Base-by-base conservation (phyloP, 2,797 vertebrate species). In the Spinibarbus caldwelli region DNA sequence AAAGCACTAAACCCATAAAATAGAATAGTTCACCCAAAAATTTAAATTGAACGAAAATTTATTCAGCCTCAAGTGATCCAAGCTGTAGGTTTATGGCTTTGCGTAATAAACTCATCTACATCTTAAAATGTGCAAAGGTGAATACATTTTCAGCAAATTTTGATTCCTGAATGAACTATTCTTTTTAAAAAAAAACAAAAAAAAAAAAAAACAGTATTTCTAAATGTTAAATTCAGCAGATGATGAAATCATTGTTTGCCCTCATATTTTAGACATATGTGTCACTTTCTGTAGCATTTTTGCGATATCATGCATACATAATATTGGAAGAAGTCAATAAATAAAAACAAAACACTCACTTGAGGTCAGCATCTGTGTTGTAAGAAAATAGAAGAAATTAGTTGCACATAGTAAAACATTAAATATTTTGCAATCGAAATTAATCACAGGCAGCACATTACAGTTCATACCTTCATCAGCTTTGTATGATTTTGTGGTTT, bases 281-380 rank as follows among this genome's bases (percentile, higher is more conserved):
- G 57, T 26, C 10, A 26, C 10, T 59, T 26, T 59, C n/a, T 62
- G 45, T 31, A 19, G 17, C 2, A 26, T 45, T 72, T 6, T 15
- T 38, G 7, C 4, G 4, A 45, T 67, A 34, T 72, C 19, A 80
- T 72, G 26, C 9, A n/a, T 85, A 71, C 2, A 78, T 41, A n/a
- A 9, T 23, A 68, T 36, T 71, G 4, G n/a, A 23, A 34, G 73
- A 26, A 15, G 54, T 41, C 21, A 34, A 41, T 54, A 52, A 82
- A 70, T 23, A 31, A 41, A 83, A 82, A 64, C 10, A 12, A 82
- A 68, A 57, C 11, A 92, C 92, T 90, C 88, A 94, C 94, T 87
- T 81, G 15, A 83, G 84, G 49, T 89, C 41, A 78, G 36, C 73
- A 10, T 91, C 79, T 86, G 85, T 62, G 57, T 29, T 67, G 31